Conservation (phyloP, 2,797 vertebrate genomes). For the Miichthys miiuy region DNA sequence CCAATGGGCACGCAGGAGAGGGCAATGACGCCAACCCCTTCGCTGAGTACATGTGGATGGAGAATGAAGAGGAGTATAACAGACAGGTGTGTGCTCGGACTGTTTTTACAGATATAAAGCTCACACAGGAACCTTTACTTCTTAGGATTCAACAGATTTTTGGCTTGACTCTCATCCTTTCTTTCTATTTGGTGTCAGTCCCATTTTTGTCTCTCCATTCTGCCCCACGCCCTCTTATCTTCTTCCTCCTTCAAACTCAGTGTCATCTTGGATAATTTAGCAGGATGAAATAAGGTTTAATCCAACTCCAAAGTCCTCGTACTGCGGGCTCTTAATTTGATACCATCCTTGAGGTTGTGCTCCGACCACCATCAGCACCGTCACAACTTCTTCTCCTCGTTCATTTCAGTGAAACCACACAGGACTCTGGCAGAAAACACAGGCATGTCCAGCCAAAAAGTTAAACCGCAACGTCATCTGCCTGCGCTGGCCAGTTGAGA, state of each 20-base stretch:
- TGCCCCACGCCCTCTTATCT: too few species aligned
- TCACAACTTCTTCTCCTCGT: neutral
- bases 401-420: neutral
- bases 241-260: neutral
- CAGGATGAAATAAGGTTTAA: neutral
- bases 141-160: neutral
- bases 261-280: neutral
- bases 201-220: neutral
- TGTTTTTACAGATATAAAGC: neutral
- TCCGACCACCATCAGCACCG: neutral
- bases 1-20: slow-evolving; percentile 89
- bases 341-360: neutral
- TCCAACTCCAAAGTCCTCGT: neutral
- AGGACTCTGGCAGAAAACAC: neutral
- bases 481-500: neutral
- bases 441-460: neutral
- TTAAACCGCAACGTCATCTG: neutral
- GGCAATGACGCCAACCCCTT: slow-evolving; percentile 92
- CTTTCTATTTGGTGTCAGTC: neutral
- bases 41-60: slow-evolving; percentile 99
- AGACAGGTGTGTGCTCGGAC: slow-evolving; percentile 87
- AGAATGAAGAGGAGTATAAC: slow-evolving; percentile 97
- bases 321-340: neutral
- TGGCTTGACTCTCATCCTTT: neutral
- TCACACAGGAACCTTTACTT: neutral